Conservation (phyloP, 53 echinoderm and acorn worm species). For the Crossaster papposus region DNA sequence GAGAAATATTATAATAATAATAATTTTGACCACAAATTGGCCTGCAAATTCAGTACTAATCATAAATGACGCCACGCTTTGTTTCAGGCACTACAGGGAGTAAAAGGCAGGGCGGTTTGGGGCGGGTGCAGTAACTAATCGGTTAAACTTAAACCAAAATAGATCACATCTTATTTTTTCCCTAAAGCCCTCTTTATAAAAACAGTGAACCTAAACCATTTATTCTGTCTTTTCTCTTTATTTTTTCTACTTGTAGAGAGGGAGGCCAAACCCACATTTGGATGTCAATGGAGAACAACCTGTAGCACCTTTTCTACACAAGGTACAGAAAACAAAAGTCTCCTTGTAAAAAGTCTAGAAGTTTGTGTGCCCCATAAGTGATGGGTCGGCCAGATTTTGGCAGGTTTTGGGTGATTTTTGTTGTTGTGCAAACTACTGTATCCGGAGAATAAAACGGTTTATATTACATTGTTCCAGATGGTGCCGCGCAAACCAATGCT, state of each 20-base stretch:
- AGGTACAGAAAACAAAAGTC: slow-evolving; percentile 31
- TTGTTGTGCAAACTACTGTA: too few relatives aligned
- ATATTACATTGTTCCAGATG: too few relatives aligned
- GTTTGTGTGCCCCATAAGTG: neutral
- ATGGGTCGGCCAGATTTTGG: neutral
- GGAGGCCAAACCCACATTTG: slow-evolving; percentile 59
- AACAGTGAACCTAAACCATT: neutral
- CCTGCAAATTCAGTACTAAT: too few relatives aligned
- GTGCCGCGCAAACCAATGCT: too few relatives aligned
- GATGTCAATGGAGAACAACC: slow-evolving; percentile 65
- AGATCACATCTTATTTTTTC: neutral
- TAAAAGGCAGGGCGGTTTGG: too few relatives aligned
- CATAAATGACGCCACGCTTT: too few relatives aligned
- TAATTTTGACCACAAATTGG: too few relatives aligned
- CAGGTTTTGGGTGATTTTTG: too few relatives aligned
- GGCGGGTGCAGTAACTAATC: too few relatives aligned
- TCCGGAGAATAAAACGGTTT: too few relatives aligned
- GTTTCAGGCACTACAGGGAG: too few relatives aligned
- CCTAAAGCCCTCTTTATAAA: neutral
- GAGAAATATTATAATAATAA: too few relatives aligned
- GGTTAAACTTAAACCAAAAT: neutral
- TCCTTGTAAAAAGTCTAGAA: neutral
- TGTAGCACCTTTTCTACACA: slow-evolving; percentile 63
- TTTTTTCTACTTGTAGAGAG: slow-evolving; percentile 40
- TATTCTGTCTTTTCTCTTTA: neutral